Evolutionary conservation across 1,140 invertebrate genomes (phyloP), one percentile per base, ranked within the genome.

Genomic region (Drosophila ohnishii): DNA sequence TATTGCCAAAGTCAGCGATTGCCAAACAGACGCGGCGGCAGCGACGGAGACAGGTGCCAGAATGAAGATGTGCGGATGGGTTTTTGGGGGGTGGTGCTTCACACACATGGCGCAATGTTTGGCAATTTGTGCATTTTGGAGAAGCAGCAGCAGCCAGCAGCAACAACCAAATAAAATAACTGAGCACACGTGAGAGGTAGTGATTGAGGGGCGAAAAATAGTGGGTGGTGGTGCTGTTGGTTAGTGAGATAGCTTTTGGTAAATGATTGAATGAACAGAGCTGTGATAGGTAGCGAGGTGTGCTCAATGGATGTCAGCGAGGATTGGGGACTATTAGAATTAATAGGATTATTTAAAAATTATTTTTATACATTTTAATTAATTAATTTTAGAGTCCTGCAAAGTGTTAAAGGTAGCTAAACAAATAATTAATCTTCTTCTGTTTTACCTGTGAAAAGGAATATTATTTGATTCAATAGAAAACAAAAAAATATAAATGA

Each of bases 111-210:
- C 84, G 71, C 83, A 83, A 70, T 87, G 76, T 87, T 87, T 87
- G 83, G 72, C 84, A 88, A 87, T 88, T 87, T 87, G 83, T 87
- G 82, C 82, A 85, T 59, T 73, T 59, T 39, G 65, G 59, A 50
- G 47, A n/a, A 42, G 50, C 25, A 58, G 9, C 64, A 28, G 35
- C 14, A 35, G n/a, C 1, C 19, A 48, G 25, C 73, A 65, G 67
- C 80, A 78, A 67, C 80, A 84, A 44, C 58, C 61, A 79, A 85
- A 85, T 80, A 78, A 81, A 81, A 86, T 81, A 86, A 69, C 81
- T 74, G 57, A 65, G 45, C 34, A 30, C 39, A 75, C 81, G 74
- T 86, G 73, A 73, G 80, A 28, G 11, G 56, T n/a, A 30, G 69
- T 60, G 66, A 60, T 58, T 58, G 64, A 30, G 60, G 13, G 58